A percentile compares a stretch with the other conserved stretches of the same genome.
Evolutionary conservation across 2,113 vertebrate genomes (phyloP).

Genomic region (Monopterus albus): DNA sequence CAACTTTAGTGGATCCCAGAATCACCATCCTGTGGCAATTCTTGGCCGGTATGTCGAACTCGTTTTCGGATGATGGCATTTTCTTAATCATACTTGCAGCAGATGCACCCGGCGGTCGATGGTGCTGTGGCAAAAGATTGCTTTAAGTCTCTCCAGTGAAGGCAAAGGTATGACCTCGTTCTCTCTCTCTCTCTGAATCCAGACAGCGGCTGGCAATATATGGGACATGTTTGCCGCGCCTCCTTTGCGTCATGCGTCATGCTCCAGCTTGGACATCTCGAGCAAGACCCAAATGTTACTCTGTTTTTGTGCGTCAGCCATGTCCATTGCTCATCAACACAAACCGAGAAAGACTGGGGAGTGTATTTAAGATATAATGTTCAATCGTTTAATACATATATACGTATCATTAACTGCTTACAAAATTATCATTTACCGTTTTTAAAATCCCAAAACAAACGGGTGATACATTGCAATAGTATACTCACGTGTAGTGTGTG

Average conservation of each 20-base stretch:
- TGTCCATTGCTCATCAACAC: not conserved
- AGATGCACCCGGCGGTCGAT: constrained; percentile 11
- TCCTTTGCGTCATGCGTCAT: constrained; percentile 69
- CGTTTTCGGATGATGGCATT: constrained; percentile 88
- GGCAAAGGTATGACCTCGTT: constrained; percentile 11
- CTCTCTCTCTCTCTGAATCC: constrained; percentile 28
- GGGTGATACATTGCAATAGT: not conserved
- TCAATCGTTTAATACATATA: not conserved
- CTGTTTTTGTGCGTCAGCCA: constrained; percentile 62
- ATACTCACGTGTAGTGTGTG: not conserved
- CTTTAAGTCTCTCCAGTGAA: constrained; percentile 8
- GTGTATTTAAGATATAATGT: constrained; percentile 1
- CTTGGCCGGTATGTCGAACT: constrained; percentile 93
- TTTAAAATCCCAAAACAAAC: not conserved
- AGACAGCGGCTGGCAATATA: constrained; percentile 57
- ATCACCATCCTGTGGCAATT: constrained; percentile 98
- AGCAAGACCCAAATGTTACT: constrained; percentile 45
- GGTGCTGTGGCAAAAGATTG: not conserved
- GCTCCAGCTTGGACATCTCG: constrained; percentile 32
- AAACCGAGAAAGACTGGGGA: not conserved
- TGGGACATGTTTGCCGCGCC: constrained; percentile 62
- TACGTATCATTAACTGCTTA: not conserved
- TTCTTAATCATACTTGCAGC: constrained; percentile 94
- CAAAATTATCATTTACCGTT: no score
- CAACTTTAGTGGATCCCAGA: constrained; percentile 97